These are phyloP conservation scores for Glareola pratincola DNA, from an alignment of 2,113 vertebrate genomes.

Conservation along the genomic window DNA sequence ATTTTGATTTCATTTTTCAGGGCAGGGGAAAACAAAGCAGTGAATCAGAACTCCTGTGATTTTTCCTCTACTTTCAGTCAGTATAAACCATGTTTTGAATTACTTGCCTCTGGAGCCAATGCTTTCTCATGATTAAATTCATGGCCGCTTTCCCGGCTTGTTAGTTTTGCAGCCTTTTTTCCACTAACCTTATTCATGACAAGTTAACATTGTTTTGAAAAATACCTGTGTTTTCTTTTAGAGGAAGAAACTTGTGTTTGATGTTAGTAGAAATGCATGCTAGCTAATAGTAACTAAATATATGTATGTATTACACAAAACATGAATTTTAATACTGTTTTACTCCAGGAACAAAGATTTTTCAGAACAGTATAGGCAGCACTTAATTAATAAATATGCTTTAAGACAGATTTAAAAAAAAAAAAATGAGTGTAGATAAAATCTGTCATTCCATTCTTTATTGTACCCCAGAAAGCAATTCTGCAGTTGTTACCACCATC, in stretches of 20 bases:
- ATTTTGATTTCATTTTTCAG: conserved; percentile 8
- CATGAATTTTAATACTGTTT: not conserved
- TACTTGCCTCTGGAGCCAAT: not conserved
- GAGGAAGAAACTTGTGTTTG: not conserved
- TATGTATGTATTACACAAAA: not conserved
- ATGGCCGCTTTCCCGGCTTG: not conserved
- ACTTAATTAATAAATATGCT: not conserved
- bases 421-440: not conserved
- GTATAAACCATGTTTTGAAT: not conserved
- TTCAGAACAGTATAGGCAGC: not conserved
- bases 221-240: not conserved
- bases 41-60: not conserved
- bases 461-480: not conserved
- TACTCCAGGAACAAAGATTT: not conserved
- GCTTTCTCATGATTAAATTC: not conserved
- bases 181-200: not conserved
- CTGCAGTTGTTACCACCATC: not conserved
- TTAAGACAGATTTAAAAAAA: not conserved
- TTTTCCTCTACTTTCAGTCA: not conserved
- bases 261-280: not conserved
- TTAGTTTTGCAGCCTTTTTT: not conserved
- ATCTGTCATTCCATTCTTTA: not conserved
- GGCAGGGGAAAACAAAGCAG: not conserved
- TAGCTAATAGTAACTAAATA: not conserved
- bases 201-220: not conserved